A percentile compares a stretch with the other conserved stretches of the same genome.
Evolutionary conservation across 1,140 invertebrate species (phyloP).

Genomic region (Lepidurus arcticus): DNA sequence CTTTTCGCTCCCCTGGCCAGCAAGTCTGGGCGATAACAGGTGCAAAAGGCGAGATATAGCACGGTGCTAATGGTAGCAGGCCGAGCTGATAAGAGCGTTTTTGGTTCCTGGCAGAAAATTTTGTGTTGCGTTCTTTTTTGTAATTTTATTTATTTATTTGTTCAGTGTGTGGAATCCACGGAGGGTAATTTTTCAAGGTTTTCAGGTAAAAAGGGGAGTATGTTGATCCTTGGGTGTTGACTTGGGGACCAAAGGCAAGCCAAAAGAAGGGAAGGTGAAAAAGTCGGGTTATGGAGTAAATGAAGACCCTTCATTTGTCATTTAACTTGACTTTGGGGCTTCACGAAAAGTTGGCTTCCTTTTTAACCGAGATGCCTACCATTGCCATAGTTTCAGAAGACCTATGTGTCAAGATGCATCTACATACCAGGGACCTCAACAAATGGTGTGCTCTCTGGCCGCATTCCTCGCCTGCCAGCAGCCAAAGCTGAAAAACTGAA

Average conservation of each 20-base stretch:
- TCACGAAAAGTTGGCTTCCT: neutral
- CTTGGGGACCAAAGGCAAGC: neutral
- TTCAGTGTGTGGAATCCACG: neutral
- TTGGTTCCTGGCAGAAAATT: neutral
- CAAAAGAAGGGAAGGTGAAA: neutral
- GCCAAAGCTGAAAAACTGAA: neutral
- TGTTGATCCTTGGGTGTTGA: no score
- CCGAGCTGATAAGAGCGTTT: neutral
- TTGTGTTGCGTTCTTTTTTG: neutral
- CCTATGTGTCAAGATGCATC: neutral
- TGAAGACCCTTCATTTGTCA: conserved; percentile 10
- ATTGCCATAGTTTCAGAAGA: neutral
- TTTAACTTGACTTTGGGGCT: neutral
- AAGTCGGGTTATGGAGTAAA: neutral
- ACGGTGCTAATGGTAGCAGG: neutral
- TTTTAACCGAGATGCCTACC: neutral
- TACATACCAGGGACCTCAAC: neutral
- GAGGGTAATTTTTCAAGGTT: no score
- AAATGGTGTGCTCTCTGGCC: conserved; percentile 6
- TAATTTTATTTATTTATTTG: neutral
- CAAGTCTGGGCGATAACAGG: neutral
- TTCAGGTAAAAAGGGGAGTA: no score
- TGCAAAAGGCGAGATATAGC: neutral
- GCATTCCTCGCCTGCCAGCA: neutral
- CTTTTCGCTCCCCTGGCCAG: neutral